phyloP scores from a whole-genome alignment of 2,797 vertebrate species.

The Rhincodon typus region DNA sequence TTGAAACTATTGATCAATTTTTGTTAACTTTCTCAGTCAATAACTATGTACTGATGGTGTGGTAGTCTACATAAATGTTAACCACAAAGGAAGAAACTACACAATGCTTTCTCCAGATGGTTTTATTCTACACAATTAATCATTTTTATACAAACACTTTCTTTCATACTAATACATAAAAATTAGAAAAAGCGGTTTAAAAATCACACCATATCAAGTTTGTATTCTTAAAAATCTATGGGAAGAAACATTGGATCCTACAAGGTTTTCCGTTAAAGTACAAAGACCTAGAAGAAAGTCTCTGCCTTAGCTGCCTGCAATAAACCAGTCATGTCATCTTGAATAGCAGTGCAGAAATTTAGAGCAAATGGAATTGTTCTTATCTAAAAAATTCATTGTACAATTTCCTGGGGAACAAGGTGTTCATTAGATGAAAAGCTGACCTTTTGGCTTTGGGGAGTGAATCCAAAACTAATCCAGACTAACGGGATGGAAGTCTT shows the following conservation, averaged over 20 bases:
- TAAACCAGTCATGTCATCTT: neutral
- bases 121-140: constrained; percentile 32
- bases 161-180: constrained; percentile 23
- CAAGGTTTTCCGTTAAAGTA: neutral
- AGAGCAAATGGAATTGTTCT: neutral
- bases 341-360: neutral
- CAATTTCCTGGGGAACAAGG: neutral
- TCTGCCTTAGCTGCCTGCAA: neutral
- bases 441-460: neutral
- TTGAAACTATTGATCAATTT: neutral
- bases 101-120: neutral
- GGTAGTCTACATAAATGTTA: neutral
- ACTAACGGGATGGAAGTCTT: neutral
- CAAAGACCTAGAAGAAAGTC: constrained; percentile 15
- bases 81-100: neutral
- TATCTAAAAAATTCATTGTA: neutral
- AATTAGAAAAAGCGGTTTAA: neutral
- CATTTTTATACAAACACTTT: constrained; percentile 20
- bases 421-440: neutral
- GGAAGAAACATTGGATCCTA: neutral
- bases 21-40: neutral
- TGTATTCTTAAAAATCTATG: neutral
- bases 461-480: neutral
- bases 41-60: neutral
- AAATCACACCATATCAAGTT: neutral